Percentiles rank a stretch among this genome's conserved stretches.
These are phyloP conservation scores for Uria lomvia DNA, from an alignment of 2,113 vertebrate species.

Conservation along the genomic window DNA sequence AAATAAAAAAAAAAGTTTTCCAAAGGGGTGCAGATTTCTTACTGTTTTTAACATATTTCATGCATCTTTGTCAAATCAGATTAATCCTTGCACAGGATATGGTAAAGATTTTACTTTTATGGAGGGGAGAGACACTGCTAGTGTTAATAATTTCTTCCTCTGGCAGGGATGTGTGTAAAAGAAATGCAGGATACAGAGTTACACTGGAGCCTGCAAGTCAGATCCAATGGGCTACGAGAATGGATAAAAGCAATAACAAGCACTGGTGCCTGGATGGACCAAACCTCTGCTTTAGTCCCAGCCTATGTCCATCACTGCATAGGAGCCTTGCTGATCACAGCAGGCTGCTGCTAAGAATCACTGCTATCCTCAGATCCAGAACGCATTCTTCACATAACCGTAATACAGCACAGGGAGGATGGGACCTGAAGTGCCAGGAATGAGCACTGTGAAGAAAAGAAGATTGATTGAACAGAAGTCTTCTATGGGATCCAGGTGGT, in stretches of 20 bases:
- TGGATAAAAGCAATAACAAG: not conserved
- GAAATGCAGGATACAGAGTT: not conserved
- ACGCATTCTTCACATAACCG: fast-evolving
- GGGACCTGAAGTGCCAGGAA: not conserved
- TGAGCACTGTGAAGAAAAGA: not conserved
- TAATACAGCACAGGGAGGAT: not conserved
- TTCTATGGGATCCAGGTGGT: not conserved
- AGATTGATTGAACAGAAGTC: not conserved
- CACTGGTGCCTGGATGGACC: not conserved
- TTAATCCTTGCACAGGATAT: not conserved
- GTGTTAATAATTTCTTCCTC: not conserved
- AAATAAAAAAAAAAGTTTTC: not conserved
- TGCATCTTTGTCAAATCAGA: not conserved
- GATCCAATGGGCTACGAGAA: not conserved
- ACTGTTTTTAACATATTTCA: not conserved
- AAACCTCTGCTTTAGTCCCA: not conserved
- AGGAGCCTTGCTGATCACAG: not conserved
- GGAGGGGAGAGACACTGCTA: not conserved
- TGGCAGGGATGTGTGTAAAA: not conserved
- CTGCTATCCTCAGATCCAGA: not conserved
- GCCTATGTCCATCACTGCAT: not conserved
- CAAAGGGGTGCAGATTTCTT: not conserved
- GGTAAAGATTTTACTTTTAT: not conserved
- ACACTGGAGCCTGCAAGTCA: not conserved
- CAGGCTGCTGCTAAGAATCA: not conserved